A percentile compares a stretch with the other conserved stretches of the same genome.
Evolutionary conservation across 2,797 vertebrate species (phyloP).

Genomic region (Microhierax caerulescens): DNA sequence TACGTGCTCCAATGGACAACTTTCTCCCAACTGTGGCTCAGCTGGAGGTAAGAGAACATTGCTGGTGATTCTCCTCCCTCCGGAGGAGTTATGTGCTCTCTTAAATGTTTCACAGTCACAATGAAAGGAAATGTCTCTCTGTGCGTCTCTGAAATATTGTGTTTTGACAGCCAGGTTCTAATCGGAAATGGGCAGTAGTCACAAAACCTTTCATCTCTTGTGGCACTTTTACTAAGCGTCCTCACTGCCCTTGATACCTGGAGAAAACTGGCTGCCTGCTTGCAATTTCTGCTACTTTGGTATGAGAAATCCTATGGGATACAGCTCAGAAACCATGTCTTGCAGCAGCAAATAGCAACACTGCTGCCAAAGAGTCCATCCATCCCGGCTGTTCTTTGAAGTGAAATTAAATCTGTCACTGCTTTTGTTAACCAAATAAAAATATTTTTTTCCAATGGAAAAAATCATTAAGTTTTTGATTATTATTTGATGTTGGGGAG

Average conservation of each 20-base stretch:
- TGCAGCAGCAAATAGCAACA: neutral
- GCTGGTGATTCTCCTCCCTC: neutral
- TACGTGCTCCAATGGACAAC: constrained; percentile 88
- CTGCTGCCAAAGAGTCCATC: neutral
- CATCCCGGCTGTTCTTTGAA: neutral
- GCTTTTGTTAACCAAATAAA: neutral
- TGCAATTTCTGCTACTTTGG: neutral
- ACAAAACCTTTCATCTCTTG: fast-evolving
- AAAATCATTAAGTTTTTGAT: neutral
- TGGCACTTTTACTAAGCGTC: neutral
- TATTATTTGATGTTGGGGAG: neutral
- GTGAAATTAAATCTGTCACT: neutral
- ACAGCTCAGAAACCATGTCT: neutral
- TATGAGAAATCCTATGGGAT: neutral
- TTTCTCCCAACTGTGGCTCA: constrained; percentile 87
- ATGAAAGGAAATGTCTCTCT: neutral
- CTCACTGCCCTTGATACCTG: neutral
- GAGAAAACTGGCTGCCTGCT: neutral
- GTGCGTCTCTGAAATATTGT: neutral
- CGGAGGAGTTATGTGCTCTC: fast-evolving
- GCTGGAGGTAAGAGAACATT: constrained; percentile 77
- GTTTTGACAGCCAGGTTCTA: neutral
- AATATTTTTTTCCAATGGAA: neutral
- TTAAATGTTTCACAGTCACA: neutral
- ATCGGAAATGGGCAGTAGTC: neutral